Base-by-base conservation (phyloP, 1,140 invertebrate species). In the Ephestia elutella region DNA sequence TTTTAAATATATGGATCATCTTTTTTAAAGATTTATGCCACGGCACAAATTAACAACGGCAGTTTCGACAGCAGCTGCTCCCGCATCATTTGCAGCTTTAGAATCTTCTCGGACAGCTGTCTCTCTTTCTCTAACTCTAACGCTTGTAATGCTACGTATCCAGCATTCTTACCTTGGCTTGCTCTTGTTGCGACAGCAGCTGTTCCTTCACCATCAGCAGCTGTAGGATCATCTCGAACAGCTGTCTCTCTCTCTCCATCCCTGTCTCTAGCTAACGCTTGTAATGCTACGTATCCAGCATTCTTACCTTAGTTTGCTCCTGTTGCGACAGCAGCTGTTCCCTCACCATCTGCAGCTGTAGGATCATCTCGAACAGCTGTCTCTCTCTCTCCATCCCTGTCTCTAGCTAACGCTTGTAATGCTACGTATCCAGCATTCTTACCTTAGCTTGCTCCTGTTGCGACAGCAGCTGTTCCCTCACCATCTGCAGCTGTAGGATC, bases 161-260 rank as follows among this genome's bases (percentile, higher is more conserved):
- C n/a, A 13, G 8, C 11, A 10, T 11, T 19, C 76, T 62, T 74
- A 89, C 88, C 86, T 89, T 89, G 53, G 75, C 76, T 63, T 89
- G 86, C 57, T 89, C 86, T 59, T 89, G 86, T 72, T 95, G 93
- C 15, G 92, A 90, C 21, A 94, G 71, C 50, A 96, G 87, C 78
- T 95, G 94, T 68, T 96, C 95, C 64, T 94, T 89, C 13, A 95
- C 91, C 89, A 94, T 92, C 82, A 96, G 94, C 55, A 96, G 90
- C 68, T 96, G 94, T 7, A 93, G 82, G 54, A 96, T 96, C 92
- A 96, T 94, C 76, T 96, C 95, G 2, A 94, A 94, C 0, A 96
- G 89, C 70, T n/a, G n/a, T n/a, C n/a, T n/a, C n/a, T n/a, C n/a
- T n/a, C n/a, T n/a, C n/a, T n/a, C n/a, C n/a, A n/a, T n/a, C n/a